These are phyloP conservation scores for Cossypha niveicapilla DNA, from an alignment of 2,797 vertebrate species.

Conservation along the genomic window DNA sequence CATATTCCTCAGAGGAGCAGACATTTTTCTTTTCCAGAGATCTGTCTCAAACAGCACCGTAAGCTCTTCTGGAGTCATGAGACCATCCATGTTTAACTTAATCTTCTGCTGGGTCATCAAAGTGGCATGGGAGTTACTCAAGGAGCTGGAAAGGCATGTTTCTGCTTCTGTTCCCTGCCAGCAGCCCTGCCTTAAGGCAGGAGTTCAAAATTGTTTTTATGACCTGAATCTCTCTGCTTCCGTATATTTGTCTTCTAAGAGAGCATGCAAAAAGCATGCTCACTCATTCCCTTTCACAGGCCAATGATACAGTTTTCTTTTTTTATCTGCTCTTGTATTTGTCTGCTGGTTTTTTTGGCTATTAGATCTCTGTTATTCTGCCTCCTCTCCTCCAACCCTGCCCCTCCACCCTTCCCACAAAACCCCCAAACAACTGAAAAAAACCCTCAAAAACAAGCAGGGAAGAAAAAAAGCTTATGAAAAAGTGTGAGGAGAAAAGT, in stretches of 20 bases:
- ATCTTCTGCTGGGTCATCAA: neutral
- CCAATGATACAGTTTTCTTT: neutral
- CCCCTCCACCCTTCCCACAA: rapidly evolving
- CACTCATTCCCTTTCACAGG: neutral
- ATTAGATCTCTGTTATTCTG: neutral
- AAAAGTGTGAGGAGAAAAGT: neutral
- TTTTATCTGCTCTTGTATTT: neutral
- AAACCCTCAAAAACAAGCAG: rapidly evolving
- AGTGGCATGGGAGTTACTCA: neutral
- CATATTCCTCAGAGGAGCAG: neutral
- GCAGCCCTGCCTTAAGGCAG: neutral
- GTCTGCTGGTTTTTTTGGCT: neutral
- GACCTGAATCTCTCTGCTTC: neutral
- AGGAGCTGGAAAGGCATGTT: neutral
- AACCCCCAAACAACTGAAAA: rapidly evolving
- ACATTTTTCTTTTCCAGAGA: neutral
- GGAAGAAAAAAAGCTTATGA: rapidly evolving
- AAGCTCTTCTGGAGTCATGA: neutral
- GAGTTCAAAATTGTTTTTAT: neutral
- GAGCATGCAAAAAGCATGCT: neutral
- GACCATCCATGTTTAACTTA: neutral
- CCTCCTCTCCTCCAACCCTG: neutral
- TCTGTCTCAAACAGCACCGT: neutral
- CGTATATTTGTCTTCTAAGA: neutral
- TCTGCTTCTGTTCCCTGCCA: neutral